Percentiles rank a stretch among this genome's conserved stretches.
Conservation (phyloP, 2,888 invertebrate species). For the Torymus tubicola region DNA sequence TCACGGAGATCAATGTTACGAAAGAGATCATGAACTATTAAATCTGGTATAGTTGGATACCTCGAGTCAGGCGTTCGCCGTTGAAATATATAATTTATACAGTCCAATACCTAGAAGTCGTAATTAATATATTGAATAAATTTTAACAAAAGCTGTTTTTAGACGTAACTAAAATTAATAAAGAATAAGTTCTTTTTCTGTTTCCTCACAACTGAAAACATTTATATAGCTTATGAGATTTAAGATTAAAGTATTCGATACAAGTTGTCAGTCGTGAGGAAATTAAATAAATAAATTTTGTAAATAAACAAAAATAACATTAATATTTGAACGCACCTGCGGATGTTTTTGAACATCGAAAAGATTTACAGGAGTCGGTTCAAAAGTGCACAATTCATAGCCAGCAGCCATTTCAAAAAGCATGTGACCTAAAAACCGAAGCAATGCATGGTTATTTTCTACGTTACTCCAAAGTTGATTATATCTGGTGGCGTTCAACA, state of each 20-base stretch:
- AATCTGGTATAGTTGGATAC: conserved; percentile 87
- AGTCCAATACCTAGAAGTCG: conserved; percentile 83
- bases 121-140: background rate
- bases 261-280: no score
- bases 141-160: background rate
- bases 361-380: conserved; percentile 85
- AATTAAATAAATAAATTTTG: background rate
- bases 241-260: no score
- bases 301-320: conserved; percentile 54
- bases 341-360: conserved; percentile 84
- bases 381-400: conserved; percentile 86
- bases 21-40: conserved; percentile 90
- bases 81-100: conserved; percentile 87
- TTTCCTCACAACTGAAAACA: background rate
- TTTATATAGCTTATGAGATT: no score
- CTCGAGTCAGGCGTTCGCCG: conserved; percentile 78
- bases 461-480: background rate
- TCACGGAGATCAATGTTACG: conserved; percentile 92
- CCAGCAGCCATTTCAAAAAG: conserved; percentile 95
- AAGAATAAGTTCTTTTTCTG: background rate
- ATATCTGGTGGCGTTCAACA: background rate
- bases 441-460: background rate
- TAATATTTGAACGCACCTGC: conserved; percentile 79
- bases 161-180: background rate
- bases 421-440: conserved; percentile 80